Base-by-base conservation (phyloP, 2,113 vertebrate species). In the Scatophagus argus region DNA sequence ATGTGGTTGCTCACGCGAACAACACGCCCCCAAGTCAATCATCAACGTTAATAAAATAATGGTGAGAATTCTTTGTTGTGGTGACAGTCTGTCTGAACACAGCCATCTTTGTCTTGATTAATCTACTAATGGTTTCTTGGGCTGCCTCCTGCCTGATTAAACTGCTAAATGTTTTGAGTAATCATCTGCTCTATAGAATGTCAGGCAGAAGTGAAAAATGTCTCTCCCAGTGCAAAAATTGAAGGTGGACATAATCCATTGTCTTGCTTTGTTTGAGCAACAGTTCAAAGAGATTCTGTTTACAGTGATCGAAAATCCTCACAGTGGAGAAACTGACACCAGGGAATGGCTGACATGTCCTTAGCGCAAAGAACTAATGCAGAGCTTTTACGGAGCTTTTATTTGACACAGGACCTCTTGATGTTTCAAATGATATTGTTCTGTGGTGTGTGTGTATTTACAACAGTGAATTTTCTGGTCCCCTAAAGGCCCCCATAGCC, bases 371-470 rank as follows among this genome's bases (percentile, higher is more conserved):
- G 14, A 27, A 31, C 16, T 63, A 29, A 61, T 44, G 44, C 5
- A 41, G 43, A 43, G 11, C 8, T 54, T 73, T 61, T 73, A 74
- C 5, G 27, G 43, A 43, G 11, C 8, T 54, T 73, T 61, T 73
- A 74, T 61, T 41, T 51, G 11, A 51, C n/a, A 27, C 14, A 34
- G 11, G 21, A n/a, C 23, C 46, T 5, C 10, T 61, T 12, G 29
- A 23, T 17, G 27, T 29, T 31, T 41, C 17, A 29, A n/a, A 2
- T 34, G n/a, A 41, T 41, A 25, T 39, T 27, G 6, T 29, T 41
- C 12, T 61, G 25, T 51, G 10, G 21, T 12, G 21, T 51, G 2
- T 39, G 3, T 23, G 27, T 21, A 8, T 44, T 41, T 38, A 39
- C 34, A 44, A 32, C 52, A 44, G 38, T 16, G 27, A 69, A 31